Evolutionary conservation across 1,140 invertebrate species (phyloP).

Genomic region (Drosophila nasuta): DNA sequence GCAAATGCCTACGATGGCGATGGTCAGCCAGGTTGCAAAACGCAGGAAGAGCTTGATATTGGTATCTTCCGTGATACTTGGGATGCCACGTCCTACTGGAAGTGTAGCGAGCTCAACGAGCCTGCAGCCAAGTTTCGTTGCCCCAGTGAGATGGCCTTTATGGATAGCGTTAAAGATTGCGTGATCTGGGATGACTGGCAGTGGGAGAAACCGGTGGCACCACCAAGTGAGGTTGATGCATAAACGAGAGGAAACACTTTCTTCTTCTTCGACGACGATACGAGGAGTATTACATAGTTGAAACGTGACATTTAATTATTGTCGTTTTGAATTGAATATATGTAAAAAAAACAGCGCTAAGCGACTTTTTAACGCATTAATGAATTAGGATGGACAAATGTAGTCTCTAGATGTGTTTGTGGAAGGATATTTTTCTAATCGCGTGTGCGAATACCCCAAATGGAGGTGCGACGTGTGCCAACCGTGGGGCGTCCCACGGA

Average conservation of each 20-base stretch:
- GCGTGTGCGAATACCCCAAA: conserved; percentile 94
- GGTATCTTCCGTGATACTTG: conserved; percentile 61
- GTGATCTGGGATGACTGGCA: conserved; percentile 69
- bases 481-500: conserved; percentile 95
- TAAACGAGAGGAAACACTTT: conserved; percentile 13
- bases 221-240: conserved; percentile 58
- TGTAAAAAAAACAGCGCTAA: conserved; percentile 24
- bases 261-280: background rate
- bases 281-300: conserved; percentile 6
- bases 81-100: conserved; percentile 74
- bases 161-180: conserved; percentile 68
- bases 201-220: conserved; percentile 63
- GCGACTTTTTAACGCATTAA: conserved; percentile 42
- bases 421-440: conserved; percentile 86
- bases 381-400: conserved; percentile 9
- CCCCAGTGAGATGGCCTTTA: conserved; percentile 55
- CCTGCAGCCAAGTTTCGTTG: conserved; percentile 51
- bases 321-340: conserved; percentile 59
- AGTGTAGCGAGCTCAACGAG: conserved; percentile 54
- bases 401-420: conserved; percentile 2
- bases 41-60: conserved; percentile 59
- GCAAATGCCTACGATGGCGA: conserved; percentile 52
- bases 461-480: conserved; percentile 92
- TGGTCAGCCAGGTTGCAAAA: conserved; percentile 68
- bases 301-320: conserved; percentile 55